These are phyloP conservation scores for Zelostemma sp. DNA, from an alignment of 1,140 invertebrate species.

Conservation along the genomic window DNA sequence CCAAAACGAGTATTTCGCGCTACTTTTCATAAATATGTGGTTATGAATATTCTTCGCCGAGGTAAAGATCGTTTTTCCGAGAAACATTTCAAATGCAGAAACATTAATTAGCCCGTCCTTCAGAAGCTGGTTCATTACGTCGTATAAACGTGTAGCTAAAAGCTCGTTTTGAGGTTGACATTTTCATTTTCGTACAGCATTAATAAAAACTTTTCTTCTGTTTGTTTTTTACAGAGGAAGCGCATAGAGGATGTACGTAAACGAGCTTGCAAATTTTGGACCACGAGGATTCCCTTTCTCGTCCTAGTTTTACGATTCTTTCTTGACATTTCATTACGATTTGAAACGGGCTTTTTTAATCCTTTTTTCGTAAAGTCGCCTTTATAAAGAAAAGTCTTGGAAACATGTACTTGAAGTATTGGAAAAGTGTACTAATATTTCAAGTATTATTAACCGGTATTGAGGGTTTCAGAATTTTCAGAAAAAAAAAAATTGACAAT, in stretches of 20 bases:
- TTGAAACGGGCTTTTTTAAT: too few relatives aligned
- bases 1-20: not conserved
- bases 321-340: not conserved
- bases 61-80: not conserved
- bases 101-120: not conserved
- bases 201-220: conserved; percentile 29
- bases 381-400: too few relatives aligned
- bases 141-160: not conserved
- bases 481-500: too few relatives aligned
- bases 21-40: too few relatives aligned
- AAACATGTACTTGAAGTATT: too few relatives aligned
- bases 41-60: not conserved
- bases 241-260: conserved; percentile 74
- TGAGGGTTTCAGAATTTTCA: too few relatives aligned
- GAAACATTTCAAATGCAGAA: not conserved
- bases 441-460: too few relatives aligned
- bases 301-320: conserved; percentile 7
- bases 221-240: conserved; percentile 72
- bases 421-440: too few relatives aligned
- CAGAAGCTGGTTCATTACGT: conserved; percentile 9
- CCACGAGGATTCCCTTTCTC: not conserved
- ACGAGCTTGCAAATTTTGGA: conserved; percentile 26
- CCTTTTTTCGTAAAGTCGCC: too few relatives aligned
- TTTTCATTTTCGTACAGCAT: conserved; percentile 11
- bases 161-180: conserved; percentile 20